These are phyloP conservation scores for Aphidius colemani DNA, from an alignment of 2,888 invertebrate species.

Conservation along the genomic window DNA sequence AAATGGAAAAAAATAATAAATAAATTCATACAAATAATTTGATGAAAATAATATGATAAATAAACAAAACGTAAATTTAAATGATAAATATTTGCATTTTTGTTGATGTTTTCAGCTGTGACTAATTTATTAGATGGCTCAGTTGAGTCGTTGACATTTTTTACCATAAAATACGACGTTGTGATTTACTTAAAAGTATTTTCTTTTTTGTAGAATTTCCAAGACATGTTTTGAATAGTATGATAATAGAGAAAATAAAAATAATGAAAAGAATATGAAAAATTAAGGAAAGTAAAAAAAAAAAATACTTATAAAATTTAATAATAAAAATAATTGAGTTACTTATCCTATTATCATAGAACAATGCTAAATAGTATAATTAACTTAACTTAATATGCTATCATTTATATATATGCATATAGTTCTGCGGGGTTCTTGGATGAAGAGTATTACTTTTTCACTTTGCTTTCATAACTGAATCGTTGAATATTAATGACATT, in stretches of 20 bases:
- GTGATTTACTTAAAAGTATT: slow-evolving; percentile 8
- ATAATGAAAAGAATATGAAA: slow-evolving; percentile 5
- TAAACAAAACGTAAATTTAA: too few relatives aligned
- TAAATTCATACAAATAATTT: too few relatives aligned
- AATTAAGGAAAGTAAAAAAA: slow-evolving; percentile 14
- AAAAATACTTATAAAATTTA: slow-evolving; percentile 13
- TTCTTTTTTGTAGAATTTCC: slow-evolving; percentile 12
- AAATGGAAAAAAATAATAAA: background rate
- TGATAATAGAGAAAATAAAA: slow-evolving; percentile 5
- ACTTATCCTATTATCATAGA: slow-evolving; percentile 48
- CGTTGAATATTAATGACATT: slow-evolving; percentile 58
- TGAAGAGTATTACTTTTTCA: slow-evolving; percentile 55
- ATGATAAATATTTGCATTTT: slow-evolving; percentile 1
- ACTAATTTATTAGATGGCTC: slow-evolving; percentile 9
- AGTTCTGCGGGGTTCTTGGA: slow-evolving; percentile 24
- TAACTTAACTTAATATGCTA: slow-evolving; percentile 49
- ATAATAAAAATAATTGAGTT: slow-evolving; percentile 45
- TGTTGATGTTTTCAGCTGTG: slow-evolving; percentile 1
- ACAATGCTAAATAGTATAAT: slow-evolving; percentile 55
- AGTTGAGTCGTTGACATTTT: slow-evolving; percentile 11
- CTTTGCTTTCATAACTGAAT: slow-evolving; percentile 59
- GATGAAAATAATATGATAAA: too few relatives aligned
- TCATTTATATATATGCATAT: slow-evolving; percentile 31
- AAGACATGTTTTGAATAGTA: background rate
- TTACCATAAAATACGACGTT: slow-evolving; percentile 4